Evolutionary conservation across 1,140 invertebrate genomes (phyloP).

Genomic region (Drosophila obscura): DNA sequence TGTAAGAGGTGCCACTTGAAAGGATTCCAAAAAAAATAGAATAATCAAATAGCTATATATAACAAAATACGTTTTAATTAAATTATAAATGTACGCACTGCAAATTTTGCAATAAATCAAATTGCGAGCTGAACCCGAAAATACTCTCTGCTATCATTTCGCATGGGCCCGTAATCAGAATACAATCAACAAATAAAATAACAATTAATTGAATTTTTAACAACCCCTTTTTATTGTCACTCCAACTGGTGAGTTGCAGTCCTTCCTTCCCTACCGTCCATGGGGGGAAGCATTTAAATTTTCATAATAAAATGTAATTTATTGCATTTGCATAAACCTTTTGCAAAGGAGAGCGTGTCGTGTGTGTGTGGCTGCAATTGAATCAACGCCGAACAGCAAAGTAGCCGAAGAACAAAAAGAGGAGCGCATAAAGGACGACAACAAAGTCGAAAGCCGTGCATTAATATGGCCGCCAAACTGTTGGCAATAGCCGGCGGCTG

Average conservation of each 20-base stretch:
- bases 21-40: neutral
- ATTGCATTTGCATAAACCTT: slow-evolving; percentile 79
- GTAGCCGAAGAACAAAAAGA: slow-evolving; percentile 55
- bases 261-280: neutral
- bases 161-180: slow-evolving; percentile 65
- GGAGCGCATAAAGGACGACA: slow-evolving; percentile 31
- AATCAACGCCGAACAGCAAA: slow-evolving; percentile 64
- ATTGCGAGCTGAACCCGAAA: slow-evolving; percentile 8
- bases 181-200: slow-evolving; percentile 82
- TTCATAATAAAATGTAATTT: slow-evolving; percentile 80
- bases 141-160: neutral
- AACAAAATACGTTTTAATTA: slow-evolving; percentile 61
- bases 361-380: slow-evolving; percentile 49
- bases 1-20: no score
- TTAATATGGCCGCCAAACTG: slow-evolving; percentile 64
- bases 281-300: slow-evolving; percentile 59
- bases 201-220: slow-evolving; percentile 80
- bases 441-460: slow-evolving; percentile 44
- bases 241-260: neutral
- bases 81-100: slow-evolving; percentile 53
- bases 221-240: slow-evolving; percentile 40
- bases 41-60: neutral
- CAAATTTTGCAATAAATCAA: slow-evolving; percentile 58
- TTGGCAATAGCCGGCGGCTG: slow-evolving; percentile 61
- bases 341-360: slow-evolving; percentile 3